Evolutionary conservation across 2,888 invertebrate species (phyloP), one percentile per base, ranked within the genome.

Genomic region (Gari tellinella): DNA sequence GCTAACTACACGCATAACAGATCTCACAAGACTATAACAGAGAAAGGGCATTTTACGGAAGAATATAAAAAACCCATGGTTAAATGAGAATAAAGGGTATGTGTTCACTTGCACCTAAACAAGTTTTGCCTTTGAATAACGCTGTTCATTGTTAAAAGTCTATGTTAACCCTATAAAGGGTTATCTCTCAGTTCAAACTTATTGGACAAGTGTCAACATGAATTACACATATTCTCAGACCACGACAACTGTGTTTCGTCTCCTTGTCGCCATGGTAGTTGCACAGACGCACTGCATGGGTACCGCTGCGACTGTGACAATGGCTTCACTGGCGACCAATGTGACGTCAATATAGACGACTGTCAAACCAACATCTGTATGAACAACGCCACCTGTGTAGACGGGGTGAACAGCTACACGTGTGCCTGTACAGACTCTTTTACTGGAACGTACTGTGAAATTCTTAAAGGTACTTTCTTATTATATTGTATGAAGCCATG

Each of bases 261-360:
- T 0, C 75, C 75, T 0, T 75, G 75, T 58, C 3, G 58, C 0
- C 46, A 75, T 38, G 69, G 69, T 25, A 31, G 51, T 0, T 75
- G 76, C 21, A 43, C 49, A 19, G 76, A 76, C 52, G 52, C n/a
- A 0, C 41, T 72, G 7, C 56, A 67, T 17, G 56, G 52, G 0
- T 76, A 55, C 23, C 49, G 43, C 1, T 76, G 76, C 41, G 56
- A 43, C 8, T 76, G 76, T 17, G 12, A 51, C n/a, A 14, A 26
- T 21, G 76, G 76, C 7, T 76, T 58, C 60, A 58, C 56, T 25
- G 72, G 76, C 4, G 26, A 5, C 1, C 51, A 62, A 23, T 76
- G 76, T 25, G 72, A 76, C 8, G 37, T 52, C 7, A 77, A 77
- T 45, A 65, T 65, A n/a, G 72, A 77, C 52, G 77, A 77, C 41